phyloP scores from a whole-genome alignment of 2,797 vertebrate species.

The Gymnopithys bicolor region DNA sequence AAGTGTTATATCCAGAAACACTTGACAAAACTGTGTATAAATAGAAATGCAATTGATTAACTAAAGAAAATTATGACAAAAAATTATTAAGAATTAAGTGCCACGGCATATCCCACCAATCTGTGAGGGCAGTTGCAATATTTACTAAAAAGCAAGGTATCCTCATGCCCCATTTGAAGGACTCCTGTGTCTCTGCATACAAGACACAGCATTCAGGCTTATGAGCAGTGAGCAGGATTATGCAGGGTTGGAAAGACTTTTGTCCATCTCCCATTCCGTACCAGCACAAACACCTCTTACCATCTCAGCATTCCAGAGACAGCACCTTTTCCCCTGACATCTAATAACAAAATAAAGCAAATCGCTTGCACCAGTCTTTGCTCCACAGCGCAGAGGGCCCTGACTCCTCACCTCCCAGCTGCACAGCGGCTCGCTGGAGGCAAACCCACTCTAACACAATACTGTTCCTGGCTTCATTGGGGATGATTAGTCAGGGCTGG shows the following conservation, averaged over 20 bases:
- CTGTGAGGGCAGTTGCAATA: neutral
- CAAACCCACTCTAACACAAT: rapidly evolving
- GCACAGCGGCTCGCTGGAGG: rapidly evolving
- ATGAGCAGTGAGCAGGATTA: neutral
- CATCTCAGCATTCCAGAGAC: neutral
- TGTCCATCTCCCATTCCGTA: neutral
- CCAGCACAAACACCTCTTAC: neutral
- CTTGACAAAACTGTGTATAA: neutral
- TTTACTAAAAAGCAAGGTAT: neutral
- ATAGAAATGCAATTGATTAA: neutral
- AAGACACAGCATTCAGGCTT: neutral
- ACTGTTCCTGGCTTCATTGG: neutral
- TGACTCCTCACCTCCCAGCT: neutral
- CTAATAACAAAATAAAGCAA: neutral
- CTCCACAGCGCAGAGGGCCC: neutral
- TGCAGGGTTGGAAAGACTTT: neutral
- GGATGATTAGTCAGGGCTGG: neutral
- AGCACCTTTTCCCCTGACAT: rapidly evolving
- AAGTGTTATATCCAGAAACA: neutral
- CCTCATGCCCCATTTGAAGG: neutral
- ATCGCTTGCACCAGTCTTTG: neutral
- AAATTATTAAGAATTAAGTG: neutral
- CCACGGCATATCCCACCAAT: neutral
- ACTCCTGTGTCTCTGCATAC: neutral
- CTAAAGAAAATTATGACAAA: neutral